Percentiles rank a stretch among this genome's conserved stretches.
Conservation (phyloP, 2,797 vertebrate species). For the Poeciliopsis presidionis region DNA sequence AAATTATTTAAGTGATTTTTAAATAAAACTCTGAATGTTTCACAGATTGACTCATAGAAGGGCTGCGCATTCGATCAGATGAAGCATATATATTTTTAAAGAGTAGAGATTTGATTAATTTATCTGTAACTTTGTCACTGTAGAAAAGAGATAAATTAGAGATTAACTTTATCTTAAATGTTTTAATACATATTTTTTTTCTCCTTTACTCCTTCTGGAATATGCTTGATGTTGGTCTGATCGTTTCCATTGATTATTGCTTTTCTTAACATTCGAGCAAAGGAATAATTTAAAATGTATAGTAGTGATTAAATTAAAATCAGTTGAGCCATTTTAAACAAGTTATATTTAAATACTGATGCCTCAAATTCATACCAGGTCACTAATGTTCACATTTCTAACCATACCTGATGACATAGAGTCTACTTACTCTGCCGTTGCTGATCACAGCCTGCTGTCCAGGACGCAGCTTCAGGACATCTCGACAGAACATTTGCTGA, state of each 20-base stretch:
- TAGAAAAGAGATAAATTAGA: background rate
- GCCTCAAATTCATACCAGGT: background rate
- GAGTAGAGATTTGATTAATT: background rate
- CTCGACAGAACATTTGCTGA: slow-evolving; percentile 89
- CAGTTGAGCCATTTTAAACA: background rate
- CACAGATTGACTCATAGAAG: background rate
- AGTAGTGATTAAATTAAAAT: background rate
- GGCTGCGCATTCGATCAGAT: background rate
- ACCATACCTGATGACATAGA: background rate
- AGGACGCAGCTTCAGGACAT: slow-evolving; percentile 87
- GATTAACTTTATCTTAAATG: background rate
- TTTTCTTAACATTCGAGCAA: background rate
- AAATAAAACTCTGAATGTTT: background rate
- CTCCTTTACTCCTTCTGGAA: background rate
- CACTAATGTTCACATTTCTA: background rate
- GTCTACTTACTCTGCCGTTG: slow-evolving; percentile 91
- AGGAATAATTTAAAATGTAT: background rate
- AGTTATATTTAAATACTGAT: background rate
- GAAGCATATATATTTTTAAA: background rate
- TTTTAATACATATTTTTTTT: background rate
- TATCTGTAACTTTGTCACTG: background rate
- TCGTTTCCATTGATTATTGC: background rate
- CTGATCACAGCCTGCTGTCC: slow-evolving; percentile 89
- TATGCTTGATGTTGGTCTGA: background rate
- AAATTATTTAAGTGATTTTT: background rate